Conservation (phyloP, 35 echinoderm and acorn worm genomes). For the Chiridota heheva region DNA sequence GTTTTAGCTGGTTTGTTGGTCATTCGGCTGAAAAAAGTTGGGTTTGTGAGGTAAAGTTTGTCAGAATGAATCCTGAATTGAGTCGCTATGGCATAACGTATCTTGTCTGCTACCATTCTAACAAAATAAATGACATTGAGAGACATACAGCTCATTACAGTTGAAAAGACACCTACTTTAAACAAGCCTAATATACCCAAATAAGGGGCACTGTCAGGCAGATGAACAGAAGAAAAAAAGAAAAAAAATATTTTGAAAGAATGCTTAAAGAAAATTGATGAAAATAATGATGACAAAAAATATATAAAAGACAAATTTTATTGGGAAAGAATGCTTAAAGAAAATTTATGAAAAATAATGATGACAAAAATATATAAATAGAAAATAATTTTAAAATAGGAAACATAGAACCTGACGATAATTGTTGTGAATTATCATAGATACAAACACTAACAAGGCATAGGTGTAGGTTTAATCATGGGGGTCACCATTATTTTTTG, state of each 20-base stretch:
- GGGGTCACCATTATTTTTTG: no score
- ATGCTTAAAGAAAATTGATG: background rate
- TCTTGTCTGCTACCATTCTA: constrained; percentile 78
- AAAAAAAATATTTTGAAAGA: background rate
- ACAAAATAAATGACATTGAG: background rate
- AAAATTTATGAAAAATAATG: background rate
- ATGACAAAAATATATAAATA: background rate
- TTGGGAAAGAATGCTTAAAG: background rate
- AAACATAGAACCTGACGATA: no score
- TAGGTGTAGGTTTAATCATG: no score
- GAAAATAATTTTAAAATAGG: background rate
- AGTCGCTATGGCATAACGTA: constrained; percentile 63
- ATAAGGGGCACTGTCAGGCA: constrained; percentile 12
- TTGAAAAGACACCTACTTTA: constrained; percentile 24
- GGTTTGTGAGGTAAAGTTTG: constrained; percentile 84
- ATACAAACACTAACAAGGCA: no score
- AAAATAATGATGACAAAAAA: background rate
- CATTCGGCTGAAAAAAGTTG: constrained; percentile 94
- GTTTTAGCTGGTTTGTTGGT: constrained; percentile 88
- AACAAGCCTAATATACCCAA: constrained; percentile 22
- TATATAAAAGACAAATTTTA: background rate
- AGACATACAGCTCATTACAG: background rate
- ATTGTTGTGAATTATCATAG: no score
- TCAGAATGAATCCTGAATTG: constrained; percentile 64
- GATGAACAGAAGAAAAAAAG: constrained; percentile 19